These are phyloP conservation scores for Cerastis rubricosa DNA, from an alignment of 2,888 invertebrate genomes.

Conservation along the genomic window DNA sequence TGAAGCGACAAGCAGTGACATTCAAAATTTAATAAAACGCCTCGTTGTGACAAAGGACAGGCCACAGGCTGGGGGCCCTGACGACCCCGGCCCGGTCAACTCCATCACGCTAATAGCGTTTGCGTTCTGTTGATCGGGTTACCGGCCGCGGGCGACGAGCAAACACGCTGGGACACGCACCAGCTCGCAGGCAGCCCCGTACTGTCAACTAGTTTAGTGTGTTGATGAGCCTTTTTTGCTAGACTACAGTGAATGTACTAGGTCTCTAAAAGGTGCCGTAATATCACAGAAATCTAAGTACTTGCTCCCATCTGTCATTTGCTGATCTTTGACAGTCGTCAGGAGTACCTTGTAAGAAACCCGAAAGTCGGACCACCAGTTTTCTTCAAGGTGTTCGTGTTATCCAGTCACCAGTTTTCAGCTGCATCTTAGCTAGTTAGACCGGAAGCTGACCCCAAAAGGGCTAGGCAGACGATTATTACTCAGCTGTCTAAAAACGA, in stretches of 20 bases:
- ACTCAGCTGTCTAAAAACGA: not conserved
- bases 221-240: not conserved
- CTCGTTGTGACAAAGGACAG: not conserved
- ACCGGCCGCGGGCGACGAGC: slow-evolving; percentile 21
- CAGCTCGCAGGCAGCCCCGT: not conserved
- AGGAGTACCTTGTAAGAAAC: not conserved
- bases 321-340: not conserved
- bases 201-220: not conserved
- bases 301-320: not conserved
- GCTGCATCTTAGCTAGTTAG: not conserved
- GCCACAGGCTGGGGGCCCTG: slow-evolving; percentile 12
- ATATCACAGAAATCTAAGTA: not conserved
- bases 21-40: slow-evolving; percentile 25
- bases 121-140: slow-evolving; percentile 56
- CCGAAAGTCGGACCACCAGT: not conserved
- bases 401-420: not conserved
- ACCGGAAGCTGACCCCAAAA: no score
- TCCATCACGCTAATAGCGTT: slow-evolving; percentile 65
- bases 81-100: slow-evolving; percentile 40
- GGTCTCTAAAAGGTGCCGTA: not conserved
- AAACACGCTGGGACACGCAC: slow-evolving; percentile 14
- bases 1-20: not conserved
- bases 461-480: no score
- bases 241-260: not conserved
- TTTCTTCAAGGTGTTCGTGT: not conserved